phyloP scores from a whole-genome alignment of 2,113 vertebrate species.

The Oplegnathus fasciatus region DNA sequence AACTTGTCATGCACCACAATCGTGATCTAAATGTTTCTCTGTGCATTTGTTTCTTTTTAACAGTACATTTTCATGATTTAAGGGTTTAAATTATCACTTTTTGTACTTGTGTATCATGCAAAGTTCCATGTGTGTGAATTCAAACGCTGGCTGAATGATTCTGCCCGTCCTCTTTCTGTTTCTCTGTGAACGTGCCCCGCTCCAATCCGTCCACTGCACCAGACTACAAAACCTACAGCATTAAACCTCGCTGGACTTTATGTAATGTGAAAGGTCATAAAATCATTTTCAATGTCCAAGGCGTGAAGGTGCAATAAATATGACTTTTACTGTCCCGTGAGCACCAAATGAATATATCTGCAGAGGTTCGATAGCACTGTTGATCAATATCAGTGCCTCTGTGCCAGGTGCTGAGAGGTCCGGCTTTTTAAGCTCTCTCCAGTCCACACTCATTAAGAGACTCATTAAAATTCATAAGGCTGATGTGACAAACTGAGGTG shows the following conservation, averaged over 20 bases:
- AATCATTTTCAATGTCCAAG: not conserved
- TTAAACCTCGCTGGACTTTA: slow-evolving; percentile 36
- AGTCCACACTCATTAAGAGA: slow-evolving; percentile 24
- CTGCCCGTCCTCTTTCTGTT: not conserved
- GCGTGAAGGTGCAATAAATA: slow-evolving; percentile 65
- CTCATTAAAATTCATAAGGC: slow-evolving; percentile 38
- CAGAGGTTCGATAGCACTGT: slow-evolving; percentile 42
- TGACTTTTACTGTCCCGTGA: slow-evolving; percentile 56
- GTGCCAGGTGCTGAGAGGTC: slow-evolving; percentile 31
- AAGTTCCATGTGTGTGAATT: not conserved
- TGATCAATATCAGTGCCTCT: slow-evolving; percentile 59
- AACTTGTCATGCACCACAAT: not conserved
- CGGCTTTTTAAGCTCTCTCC: slow-evolving; percentile 35
- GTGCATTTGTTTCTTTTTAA: not conserved
- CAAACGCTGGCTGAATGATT: not conserved
- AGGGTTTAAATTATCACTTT: not conserved
- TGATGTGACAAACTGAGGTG: slow-evolving; percentile 16
- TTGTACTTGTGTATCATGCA: not conserved
- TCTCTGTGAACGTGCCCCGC: not conserved
- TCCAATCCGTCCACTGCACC: slow-evolving; percentile 4
- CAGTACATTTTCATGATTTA: not conserved
- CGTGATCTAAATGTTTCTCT: not conserved
- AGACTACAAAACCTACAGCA: slow-evolving; percentile 22
- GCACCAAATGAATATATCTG: slow-evolving; percentile 59
- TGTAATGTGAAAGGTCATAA: slow-evolving; percentile 13